These are phyloP conservation scores for Lumbricus terrestris DNA, from an alignment of 2,888 invertebrate species.

Conservation along the genomic window DNA sequence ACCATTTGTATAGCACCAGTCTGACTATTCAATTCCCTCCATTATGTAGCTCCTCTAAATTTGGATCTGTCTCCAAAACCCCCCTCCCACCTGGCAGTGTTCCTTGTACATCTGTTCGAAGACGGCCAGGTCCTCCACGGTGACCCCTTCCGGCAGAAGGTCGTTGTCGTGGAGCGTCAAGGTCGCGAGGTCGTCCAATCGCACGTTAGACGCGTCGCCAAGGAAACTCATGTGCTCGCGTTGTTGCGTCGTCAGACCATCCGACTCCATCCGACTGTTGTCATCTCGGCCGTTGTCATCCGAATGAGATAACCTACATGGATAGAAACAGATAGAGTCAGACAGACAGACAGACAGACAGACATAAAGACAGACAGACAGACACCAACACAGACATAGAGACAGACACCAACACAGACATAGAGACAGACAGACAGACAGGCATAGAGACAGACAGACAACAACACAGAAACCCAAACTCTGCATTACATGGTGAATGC, in stretches of 20 bases:
- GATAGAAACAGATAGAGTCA: not conserved
- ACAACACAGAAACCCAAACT: too few species aligned
- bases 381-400: not conserved
- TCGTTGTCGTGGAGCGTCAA: conserved; percentile 13
- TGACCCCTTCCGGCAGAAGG: conserved; percentile 18
- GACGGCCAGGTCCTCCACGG: conserved; percentile 17
- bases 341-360: not conserved
- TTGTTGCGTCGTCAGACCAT: not conserved
- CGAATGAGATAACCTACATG: not conserved
- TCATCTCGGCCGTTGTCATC: not conserved
- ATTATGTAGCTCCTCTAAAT: too few species aligned
- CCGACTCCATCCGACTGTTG: not conserved
- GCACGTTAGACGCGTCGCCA: conserved; percentile 12
- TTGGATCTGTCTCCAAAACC: too few species aligned
- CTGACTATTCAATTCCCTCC: too few species aligned
- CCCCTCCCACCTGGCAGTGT: conserved; percentile 25
- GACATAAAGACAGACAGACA: not conserved
- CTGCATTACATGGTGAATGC: too few species aligned
- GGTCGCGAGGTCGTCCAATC: conserved; percentile 12
- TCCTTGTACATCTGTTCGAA: conserved; percentile 28
- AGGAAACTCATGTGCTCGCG: conserved; percentile 14
- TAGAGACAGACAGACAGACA: too few species aligned
- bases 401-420: not conserved
- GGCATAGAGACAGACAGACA: too few species aligned
- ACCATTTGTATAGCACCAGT: too few species aligned